These are phyloP conservation scores for Takifugu bimaculatus DNA, from an alignment of 2,113 vertebrate species.

Conservation along the genomic window DNA sequence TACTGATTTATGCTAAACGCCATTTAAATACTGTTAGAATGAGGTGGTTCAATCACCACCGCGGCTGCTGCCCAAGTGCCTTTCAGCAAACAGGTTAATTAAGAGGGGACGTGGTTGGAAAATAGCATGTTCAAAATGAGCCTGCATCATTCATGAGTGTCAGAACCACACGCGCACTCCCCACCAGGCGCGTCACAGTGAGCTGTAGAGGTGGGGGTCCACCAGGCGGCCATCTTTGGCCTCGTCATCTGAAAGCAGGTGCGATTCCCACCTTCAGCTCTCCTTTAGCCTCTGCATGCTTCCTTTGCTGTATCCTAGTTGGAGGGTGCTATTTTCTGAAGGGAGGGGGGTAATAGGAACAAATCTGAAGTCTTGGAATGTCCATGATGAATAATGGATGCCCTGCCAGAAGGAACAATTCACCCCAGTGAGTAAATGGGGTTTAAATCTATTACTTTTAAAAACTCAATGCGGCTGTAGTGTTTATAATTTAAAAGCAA, in stretches of 20 bases:
- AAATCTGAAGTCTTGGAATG: conserved; percentile 43
- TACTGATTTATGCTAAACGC: neutral
- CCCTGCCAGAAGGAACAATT: conserved; percentile 48
- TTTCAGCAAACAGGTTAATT: conserved; percentile 15
- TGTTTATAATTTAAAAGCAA: conserved; percentile 16
- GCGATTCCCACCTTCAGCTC: neutral
- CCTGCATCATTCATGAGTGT: neutral
- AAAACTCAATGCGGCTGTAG: conserved; percentile 18
- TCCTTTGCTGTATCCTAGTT: neutral
- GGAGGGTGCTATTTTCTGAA: neutral
- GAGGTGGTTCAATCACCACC: neutral
- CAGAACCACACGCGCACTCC: neutral
- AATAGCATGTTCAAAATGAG: neutral
- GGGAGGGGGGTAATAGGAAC: conserved; percentile 52
- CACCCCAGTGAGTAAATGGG: conserved; percentile 30
- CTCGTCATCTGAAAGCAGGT: conserved; percentile 3
- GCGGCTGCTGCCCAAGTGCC: conserved; percentile 23
- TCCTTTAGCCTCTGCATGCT: neutral
- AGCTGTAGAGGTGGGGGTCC: neutral
- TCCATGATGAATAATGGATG: conserved; percentile 59
- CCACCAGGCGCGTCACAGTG: neutral
- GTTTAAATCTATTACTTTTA: conserved; percentile 29
- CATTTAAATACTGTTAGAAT: neutral
- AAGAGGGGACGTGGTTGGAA: neutral
- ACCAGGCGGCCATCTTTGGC: conserved; percentile 18